Base-by-base conservation (phyloP, 2,888 invertebrate genomes). In the Athetis lepigone region DNA sequence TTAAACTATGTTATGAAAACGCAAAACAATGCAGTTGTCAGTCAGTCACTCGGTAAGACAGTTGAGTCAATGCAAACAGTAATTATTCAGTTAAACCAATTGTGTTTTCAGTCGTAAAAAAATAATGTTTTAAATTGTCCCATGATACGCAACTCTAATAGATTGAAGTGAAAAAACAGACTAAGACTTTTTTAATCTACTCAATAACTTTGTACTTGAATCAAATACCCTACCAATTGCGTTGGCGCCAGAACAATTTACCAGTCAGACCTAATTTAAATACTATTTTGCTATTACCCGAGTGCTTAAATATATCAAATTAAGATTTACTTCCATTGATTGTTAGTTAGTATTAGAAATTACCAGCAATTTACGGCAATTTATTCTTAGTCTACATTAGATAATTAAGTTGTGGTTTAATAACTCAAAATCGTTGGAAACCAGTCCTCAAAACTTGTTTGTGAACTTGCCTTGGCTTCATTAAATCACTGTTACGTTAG, bases 381-480 rank as follows among this genome's bases (percentile, higher is more conserved):
- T 51, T 55, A 60, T 59, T 37, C 11, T 60, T 39, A 50, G 37
- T 37, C 33, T 29, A 51, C 46, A 45, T 46, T 46, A 33, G 9
- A 21, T 66, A 70, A 72, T 72, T 39, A 42, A 47, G 25, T 46
- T 45, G 36, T 25, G 21, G 33, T 55, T 19, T 27, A 42, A 58
- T 40, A 45, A 50, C 54, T 54, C 45, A 19, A 40, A 66, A 59
- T 66, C 33, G 8, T 27, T 54, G 11, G 21, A 51, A 72, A 72
- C 60, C 25, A 55, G 50, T 55, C 37, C 2, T 36, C 1, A 18
- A n/a, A 66, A 66, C 72, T n/a, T 50, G 73, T 72, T 66, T 29
- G 8, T 19, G 42, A n/a, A 23, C 43, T 36, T 50, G 43, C 40
- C 29, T 45, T 54, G 49, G 49, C 29, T 29, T 54, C 19, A 33